phyloP scores from a whole-genome alignment of 2,113 vertebrate species.

The Procapra przewalskii region DNA sequence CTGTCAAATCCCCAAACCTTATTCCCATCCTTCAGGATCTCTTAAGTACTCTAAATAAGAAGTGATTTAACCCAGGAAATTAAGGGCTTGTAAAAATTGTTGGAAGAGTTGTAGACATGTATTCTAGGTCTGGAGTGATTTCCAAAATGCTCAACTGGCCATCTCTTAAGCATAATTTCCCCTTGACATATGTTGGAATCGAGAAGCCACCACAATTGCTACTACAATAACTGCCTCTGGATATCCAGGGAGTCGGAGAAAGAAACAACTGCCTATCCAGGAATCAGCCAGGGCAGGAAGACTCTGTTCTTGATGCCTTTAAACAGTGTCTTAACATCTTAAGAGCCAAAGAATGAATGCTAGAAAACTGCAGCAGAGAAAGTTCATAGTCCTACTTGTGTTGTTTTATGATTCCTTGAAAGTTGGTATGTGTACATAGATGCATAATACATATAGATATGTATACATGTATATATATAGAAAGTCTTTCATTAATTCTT shows the following conservation, averaged over 20 bases:
- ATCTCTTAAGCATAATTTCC: not conserved
- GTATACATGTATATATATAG: not conserved
- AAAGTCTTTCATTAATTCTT: not conserved
- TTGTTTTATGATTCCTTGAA: not conserved
- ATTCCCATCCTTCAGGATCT: not conserved
- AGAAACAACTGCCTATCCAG: not conserved
- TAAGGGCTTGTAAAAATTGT: not conserved
- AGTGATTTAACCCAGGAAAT: not conserved
- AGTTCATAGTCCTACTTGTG: not conserved
- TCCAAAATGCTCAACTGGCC: not conserved
- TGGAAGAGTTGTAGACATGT: not conserved
- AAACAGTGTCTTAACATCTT: not conserved
- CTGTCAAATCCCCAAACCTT: not conserved
- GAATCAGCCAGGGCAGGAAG: not conserved
- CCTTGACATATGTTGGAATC: not conserved
- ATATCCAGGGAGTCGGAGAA: not conserved
- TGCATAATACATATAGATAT: not conserved
- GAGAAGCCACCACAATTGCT: not conserved
- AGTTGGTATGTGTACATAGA: not conserved
- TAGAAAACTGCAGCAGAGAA: not conserved
- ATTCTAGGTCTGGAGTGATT: not conserved
- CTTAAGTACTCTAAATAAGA: not conserved
- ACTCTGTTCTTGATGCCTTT: not conserved
- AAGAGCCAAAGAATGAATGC: not conserved
- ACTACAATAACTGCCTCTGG: not conserved